Evolutionary conservation across 2,888 invertebrate genomes (phyloP).

Genomic region (Uloborus plumipes): DNA sequence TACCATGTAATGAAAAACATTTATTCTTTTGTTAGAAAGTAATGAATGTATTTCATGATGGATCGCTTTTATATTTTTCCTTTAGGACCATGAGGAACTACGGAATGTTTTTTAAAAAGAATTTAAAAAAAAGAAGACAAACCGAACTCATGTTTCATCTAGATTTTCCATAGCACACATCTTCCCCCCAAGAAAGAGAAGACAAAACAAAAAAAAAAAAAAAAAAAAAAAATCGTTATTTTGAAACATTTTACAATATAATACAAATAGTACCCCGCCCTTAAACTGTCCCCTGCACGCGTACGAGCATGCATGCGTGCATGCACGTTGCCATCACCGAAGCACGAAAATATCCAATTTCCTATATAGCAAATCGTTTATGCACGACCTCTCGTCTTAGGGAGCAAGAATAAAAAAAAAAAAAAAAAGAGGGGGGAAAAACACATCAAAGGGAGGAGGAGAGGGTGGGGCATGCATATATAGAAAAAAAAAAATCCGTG

Average conservation of each 20-base stretch:
- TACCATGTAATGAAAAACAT: no score
- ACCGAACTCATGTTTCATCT: no score
- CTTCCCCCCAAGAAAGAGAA: not conserved
- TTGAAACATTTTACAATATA: not conserved
- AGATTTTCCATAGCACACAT: no score
- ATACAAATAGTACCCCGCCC: not conserved
- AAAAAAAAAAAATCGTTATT: not conserved
- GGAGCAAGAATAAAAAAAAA: slow-evolving; percentile 21
- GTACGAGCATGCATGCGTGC: slow-evolving; percentile 47
- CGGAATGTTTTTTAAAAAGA: not conserved
- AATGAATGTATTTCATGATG: no score
- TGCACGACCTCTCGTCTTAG: slow-evolving; percentile 51
- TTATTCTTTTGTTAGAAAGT: no score
- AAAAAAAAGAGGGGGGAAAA: slow-evolving; percentile 29
- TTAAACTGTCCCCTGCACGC: not conserved
- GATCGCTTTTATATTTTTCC: no score
- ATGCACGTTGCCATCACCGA: slow-evolving; percentile 52
- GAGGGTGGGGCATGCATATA: not conserved
- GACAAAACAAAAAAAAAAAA: not conserved
- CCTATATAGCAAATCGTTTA: slow-evolving; percentile 56
- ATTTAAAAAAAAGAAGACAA: no score
- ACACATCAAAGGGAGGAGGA: slow-evolving; percentile 18
- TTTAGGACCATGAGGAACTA: no score
- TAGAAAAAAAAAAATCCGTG: slow-evolving; percentile 36
- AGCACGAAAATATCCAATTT: slow-evolving; percentile 61